Conservation (phyloP, 2,888 invertebrate genomes). For the Danaus chrysippus region DNA sequence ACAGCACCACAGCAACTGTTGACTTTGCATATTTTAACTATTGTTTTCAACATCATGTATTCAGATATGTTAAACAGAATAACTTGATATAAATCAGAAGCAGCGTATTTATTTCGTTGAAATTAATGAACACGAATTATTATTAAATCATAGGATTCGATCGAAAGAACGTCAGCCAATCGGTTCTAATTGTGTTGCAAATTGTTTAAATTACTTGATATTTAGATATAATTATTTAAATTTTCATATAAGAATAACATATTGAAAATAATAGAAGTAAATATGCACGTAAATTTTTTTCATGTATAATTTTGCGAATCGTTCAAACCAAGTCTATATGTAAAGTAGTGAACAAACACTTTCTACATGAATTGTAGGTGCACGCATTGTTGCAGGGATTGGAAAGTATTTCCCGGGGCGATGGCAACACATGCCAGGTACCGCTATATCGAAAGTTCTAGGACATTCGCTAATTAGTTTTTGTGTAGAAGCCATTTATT, state of each 20-base stretch:
- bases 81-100: conserved; percentile 1
- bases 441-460: conserved; percentile 5
- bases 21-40: conserved; percentile 9
- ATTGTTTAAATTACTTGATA: too few species aligned
- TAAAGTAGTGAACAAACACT: conserved; percentile 51
- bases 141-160: too few species aligned
- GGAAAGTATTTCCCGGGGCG: conserved; percentile 59
- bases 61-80: conserved; percentile 3
- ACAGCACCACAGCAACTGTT: conserved; percentile 43
- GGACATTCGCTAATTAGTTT: conserved; percentile 6
- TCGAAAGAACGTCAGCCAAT: too few species aligned
- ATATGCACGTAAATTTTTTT: not conserved
- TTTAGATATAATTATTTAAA: too few species aligned
- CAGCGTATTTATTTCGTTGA: not conserved
- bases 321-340: conserved; percentile 38
- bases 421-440: conserved; percentile 7
- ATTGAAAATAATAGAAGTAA: not conserved
- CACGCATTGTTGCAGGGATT: conserved; percentile 69
- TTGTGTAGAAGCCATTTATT: conserved; percentile 1
- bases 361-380: conserved; percentile 74
- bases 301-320: not conserved
- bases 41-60: conserved; percentile 1
- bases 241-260: too few species aligned
- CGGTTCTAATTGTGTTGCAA: too few species aligned
- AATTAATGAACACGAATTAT: too few species aligned